These are phyloP conservation scores for Anseranas semipalmata DNA, from an alignment of 2,113 vertebrate genomes.

Conservation along the genomic window DNA sequence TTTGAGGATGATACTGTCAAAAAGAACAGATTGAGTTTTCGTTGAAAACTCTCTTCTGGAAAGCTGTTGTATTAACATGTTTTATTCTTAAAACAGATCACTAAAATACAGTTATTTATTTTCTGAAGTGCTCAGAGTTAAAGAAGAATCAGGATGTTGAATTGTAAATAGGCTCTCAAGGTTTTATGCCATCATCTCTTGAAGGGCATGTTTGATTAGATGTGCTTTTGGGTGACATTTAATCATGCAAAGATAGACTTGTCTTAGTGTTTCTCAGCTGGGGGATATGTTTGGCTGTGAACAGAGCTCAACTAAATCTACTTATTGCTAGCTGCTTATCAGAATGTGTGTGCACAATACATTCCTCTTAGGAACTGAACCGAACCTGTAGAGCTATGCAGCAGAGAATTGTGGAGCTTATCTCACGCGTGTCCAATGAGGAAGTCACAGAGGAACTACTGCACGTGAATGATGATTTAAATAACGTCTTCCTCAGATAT, in stretches of 20 bases:
- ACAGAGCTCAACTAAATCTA: slow-evolving; percentile 20
- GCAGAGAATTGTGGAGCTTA: slow-evolving; percentile 94
- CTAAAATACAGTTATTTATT: slow-evolving; percentile 54
- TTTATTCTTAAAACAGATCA: slow-evolving; percentile 32
- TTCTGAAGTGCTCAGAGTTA: slow-evolving; percentile 42
- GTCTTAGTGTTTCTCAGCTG: slow-evolving; percentile 48
- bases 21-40: slow-evolving; percentile 29
- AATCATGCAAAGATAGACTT: slow-evolving; percentile 66
- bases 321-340: slow-evolving; percentile 40
- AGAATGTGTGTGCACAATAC: background rate
- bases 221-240: slow-evolving; percentile 64
- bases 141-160: slow-evolving; percentile 42
- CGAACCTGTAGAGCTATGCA: slow-evolving; percentile 96
- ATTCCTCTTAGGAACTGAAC: slow-evolving; percentile 88
- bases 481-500: slow-evolving; percentile 95
- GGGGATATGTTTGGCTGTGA: slow-evolving; percentile 55
- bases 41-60: background rate
- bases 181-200: slow-evolving; percentile 39
- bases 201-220: slow-evolving; percentile 64
- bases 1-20: background rate
- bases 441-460: slow-evolving; percentile 95
- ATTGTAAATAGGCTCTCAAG: slow-evolving; percentile 61
- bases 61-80: slow-evolving; percentile 28
- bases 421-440: slow-evolving; percentile 94
- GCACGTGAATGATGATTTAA: slow-evolving; percentile 96